Conservation (phyloP, 2,113 vertebrate genomes). For the Mus spicilegus region DNA sequence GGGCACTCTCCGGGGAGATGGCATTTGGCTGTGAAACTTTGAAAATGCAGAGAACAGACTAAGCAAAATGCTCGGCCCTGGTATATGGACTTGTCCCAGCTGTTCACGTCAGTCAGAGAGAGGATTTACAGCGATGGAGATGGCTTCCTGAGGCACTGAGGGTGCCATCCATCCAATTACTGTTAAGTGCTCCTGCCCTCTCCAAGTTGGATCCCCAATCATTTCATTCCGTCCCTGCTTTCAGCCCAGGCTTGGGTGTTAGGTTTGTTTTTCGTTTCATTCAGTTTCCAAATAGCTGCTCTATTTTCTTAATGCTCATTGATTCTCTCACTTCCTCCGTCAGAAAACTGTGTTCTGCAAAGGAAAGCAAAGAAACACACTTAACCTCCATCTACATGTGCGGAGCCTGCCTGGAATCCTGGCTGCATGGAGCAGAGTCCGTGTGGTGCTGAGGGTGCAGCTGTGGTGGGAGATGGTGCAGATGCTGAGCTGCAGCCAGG, state of each 20-base stretch:
- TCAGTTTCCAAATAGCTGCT: slow-evolving; percentile 52
- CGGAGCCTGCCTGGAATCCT: not conserved
- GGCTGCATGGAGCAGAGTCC: not conserved
- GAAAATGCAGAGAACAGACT: slow-evolving; percentile 83
- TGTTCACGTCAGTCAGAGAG: slow-evolving; percentile 66
- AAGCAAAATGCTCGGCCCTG: slow-evolving; percentile 58
- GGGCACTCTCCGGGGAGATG: slow-evolving; percentile 85
- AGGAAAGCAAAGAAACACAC: not conserved
- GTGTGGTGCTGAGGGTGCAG: rapidly evolving
- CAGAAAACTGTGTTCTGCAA: slow-evolving; percentile 34
- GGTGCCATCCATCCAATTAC: slow-evolving; percentile 59
- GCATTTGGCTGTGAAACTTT: slow-evolving; percentile 89
- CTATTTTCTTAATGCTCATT: slow-evolving; percentile 72
- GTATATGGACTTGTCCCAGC: slow-evolving; percentile 61
- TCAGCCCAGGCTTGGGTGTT: not conserved
- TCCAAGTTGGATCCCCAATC: not conserved
- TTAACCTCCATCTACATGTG: not conserved
- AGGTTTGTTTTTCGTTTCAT: slow-evolving; percentile 33
- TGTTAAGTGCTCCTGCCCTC: slow-evolving; percentile 60
- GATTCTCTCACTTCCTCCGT: not conserved
- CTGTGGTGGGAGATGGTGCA: rapidly evolving
- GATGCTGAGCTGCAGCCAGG: rapidly evolving
- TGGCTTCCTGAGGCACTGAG: slow-evolving; percentile 73
- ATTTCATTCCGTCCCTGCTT: not conserved
- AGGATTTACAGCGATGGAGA: slow-evolving; percentile 75